A percentile compares a stretch with the other conserved stretches of the same genome.
phyloP scores from a whole-genome alignment of 2,113 vertebrate genomes.

The Muntiacus reevesi region DNA sequence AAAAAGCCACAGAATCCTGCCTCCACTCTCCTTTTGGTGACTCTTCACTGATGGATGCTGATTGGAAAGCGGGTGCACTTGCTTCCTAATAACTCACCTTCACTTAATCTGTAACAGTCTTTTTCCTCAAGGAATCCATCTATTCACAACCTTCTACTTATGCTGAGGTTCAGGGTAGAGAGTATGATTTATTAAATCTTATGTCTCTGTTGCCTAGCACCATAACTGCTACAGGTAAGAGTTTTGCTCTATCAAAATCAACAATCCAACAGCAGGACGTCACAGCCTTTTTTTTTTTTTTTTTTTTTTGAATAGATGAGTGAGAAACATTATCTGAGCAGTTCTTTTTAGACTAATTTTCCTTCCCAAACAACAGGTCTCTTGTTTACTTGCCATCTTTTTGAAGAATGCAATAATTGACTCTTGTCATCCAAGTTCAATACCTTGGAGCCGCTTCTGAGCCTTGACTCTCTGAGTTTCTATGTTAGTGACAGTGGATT shows the following conservation, averaged over 20 bases:
- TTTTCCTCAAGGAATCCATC: not conserved
- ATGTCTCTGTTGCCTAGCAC: not conserved
- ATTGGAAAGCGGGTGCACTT: not conserved
- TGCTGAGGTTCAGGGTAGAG: not conserved
- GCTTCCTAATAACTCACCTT: not conserved
- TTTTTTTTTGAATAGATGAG: not conserved
- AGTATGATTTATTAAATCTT: not conserved
- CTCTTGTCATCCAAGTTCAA: not conserved
- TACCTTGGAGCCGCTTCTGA: not conserved
- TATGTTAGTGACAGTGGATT: not conserved
- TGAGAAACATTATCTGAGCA: not conserved
- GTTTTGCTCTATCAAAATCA: not conserved
- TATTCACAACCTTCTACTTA: not conserved
- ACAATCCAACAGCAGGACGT: not conserved
- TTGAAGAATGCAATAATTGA: not conserved
- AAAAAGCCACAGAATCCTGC: not conserved
- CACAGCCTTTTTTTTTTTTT: not conserved
- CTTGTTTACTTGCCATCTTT: not conserved
- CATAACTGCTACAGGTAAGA: not conserved
- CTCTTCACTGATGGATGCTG: not conserved
- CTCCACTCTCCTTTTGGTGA: not conserved
- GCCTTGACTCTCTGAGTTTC: not conserved
- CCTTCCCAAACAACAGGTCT: not conserved
- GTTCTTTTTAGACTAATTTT: not conserved
- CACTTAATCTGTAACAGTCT: not conserved